Percentiles rank a stretch among this genome's conserved stretches.
Conservation (phyloP, 2,113 vertebrate genomes). For the Dermatemys mawii region DNA sequence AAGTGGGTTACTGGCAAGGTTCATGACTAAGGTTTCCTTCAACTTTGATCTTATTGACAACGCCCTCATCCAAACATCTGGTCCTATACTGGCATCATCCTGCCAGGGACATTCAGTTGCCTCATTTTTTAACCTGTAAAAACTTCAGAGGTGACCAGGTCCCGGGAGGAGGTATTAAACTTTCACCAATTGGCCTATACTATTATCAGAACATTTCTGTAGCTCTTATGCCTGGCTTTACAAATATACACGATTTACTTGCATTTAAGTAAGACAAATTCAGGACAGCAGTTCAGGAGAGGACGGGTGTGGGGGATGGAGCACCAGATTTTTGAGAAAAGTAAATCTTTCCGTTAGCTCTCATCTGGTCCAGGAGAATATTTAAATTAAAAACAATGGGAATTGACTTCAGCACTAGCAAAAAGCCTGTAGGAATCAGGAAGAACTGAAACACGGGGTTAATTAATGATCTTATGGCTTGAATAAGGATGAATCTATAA, state of each 20-base stretch:
- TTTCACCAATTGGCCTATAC: neutral
- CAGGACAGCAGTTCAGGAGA: too few relatives aligned
- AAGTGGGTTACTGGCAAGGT: too few relatives aligned
- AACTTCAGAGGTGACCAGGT: fast-evolving
- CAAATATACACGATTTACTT: fast-evolving
- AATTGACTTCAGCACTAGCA: neutral
- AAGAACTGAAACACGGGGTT: neutral
- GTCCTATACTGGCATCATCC: neutral
- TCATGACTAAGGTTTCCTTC: too few relatives aligned
- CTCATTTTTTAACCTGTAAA: too few relatives aligned
- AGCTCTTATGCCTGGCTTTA: neutral
- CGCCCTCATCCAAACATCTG: fast-evolving
- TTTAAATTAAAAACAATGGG: neutral
- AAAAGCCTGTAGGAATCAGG: neutral
- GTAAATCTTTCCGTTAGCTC: neutral
- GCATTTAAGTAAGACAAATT: neutral
- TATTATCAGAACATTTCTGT: fast-evolving
- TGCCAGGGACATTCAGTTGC: fast-evolving
- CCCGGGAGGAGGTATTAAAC: fast-evolving
- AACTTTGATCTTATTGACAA: fast-evolving
- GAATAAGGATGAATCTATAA: neutral
- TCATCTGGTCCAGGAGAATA: neutral
- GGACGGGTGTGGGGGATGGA: neutral
- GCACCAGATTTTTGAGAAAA: neutral
- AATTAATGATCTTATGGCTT: neutral